Percentiles rank a stretch among this genome's conserved stretches.
Conservation (phyloP, 2,797 vertebrate species). For the Labeo calbasu region DNA sequence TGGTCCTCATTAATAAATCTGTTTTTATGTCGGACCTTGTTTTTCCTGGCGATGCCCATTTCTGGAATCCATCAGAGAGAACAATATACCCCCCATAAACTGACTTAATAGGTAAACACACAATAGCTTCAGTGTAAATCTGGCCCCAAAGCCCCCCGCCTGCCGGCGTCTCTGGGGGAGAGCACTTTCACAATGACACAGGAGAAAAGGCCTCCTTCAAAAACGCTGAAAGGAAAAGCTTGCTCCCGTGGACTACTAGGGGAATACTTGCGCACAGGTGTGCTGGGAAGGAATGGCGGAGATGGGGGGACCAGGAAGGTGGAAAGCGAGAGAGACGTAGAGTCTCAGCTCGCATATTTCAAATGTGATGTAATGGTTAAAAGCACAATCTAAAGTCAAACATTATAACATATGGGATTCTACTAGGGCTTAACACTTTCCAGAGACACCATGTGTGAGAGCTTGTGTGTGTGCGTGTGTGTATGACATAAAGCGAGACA, state of each 20-base stretch:
- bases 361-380: slow-evolving; percentile 54
- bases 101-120: slow-evolving; percentile 65
- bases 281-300: slow-evolving; percentile 69
- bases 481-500: slow-evolving; percentile 39
- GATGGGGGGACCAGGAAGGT: slow-evolving; percentile 74
- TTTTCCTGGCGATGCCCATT: slow-evolving; percentile 52
- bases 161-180: slow-evolving; percentile 26
- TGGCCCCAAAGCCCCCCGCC: slow-evolving; percentile 34
- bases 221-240: slow-evolving; percentile 77
- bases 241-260: slow-evolving; percentile 68
- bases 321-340: slow-evolving; percentile 7
- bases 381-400: slow-evolving; percentile 26
- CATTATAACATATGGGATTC: slow-evolving; percentile 68
- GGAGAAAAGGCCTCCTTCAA: slow-evolving; percentile 63
- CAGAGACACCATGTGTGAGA: slow-evolving; percentile 27
- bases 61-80: slow-evolving; percentile 64
- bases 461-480: slow-evolving; percentile 38
- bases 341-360: slow-evolving; percentile 46
- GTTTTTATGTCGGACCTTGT: slow-evolving; percentile 39
- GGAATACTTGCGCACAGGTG: slow-evolving; percentile 87
- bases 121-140: slow-evolving; percentile 64
- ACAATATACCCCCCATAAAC: slow-evolving; percentile 61
- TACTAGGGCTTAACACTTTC: slow-evolving; percentile 57
- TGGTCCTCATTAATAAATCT: slow-evolving; percentile 48
- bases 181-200: slow-evolving; percentile 40